Conservation (phyloP, 64 coral and sea anemone genomes). For the Porites lutea region DNA sequence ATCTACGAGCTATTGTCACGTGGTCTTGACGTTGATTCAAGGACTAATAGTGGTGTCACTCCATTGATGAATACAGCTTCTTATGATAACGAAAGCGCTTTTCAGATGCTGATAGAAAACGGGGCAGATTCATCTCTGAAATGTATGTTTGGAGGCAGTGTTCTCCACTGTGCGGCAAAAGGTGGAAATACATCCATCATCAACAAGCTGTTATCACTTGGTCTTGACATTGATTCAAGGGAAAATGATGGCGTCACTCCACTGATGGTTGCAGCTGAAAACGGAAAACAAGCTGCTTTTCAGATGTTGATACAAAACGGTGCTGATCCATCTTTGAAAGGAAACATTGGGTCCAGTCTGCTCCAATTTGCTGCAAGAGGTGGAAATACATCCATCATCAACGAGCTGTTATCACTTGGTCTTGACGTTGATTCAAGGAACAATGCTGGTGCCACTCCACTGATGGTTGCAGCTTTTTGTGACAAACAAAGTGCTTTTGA, state of each 20-base stretch:
- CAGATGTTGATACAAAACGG: too few relatives aligned
- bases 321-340: too few relatives aligned
- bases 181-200: neutral
- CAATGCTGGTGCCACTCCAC: neutral
- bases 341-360: neutral
- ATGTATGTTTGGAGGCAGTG: neutral
- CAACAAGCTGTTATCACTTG: neutral
- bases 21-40: neutral
- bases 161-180: neutral
- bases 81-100: neutral
- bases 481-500: neutral
- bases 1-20: neutral
- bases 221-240: neutral
- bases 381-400: neutral
- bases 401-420: neutral
- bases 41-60: neutral
- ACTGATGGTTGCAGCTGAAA: too few relatives aligned
- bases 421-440: neutral
- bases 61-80: neutral
- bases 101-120: neutral
- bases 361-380: neutral
- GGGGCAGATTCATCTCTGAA: neutral
- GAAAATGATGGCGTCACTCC: neutral
- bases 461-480: neutral
- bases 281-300: too few relatives aligned